Base-by-base conservation (phyloP, 2,113 vertebrate species). In the Campylomormyrus numenius region DNA sequence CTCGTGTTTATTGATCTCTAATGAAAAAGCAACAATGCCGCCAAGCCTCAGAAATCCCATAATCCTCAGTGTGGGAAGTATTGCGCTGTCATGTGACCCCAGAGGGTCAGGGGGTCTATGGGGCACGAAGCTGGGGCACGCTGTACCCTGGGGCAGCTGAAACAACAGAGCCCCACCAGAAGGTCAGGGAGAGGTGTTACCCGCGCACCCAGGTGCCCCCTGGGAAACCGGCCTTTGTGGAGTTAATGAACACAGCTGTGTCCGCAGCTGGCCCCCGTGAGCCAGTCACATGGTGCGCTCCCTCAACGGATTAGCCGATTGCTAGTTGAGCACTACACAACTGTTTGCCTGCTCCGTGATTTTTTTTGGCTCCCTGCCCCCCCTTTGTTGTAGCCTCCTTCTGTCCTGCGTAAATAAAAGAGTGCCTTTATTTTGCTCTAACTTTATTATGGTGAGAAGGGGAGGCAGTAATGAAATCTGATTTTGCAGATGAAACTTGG, bases 401-500 rank as follows among this genome's bases (percentile, higher is more conserved):
- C 85, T 87, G 85, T 56, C 85, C 85, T 50, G 15, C 10, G 50
- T 56, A 53, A 87, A 87, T 87, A 87, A 87, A 87, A 52, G n/a
- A 48, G 49, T 53, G 50, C 49, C n/a, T 48, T 87, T 87, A 35
- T 87, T 87, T 87, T 7, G 31, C 50, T 19, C 49, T 87, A 87
- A 87, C 27, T 53, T 52, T 87, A 21, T 87, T 87, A 87, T 31
- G 50, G 85, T 39, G 50, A 53, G 27, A 53, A 17, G 31, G 49
- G 27, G 50, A 87, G 85, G 50, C 31, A 1, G 85, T 87, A 87
- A 87, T 87, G 85, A 53, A 87, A 87, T 87, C 50, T 52, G 85
- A 87, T 87, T 87, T 87, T 87, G 85, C 45, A 87, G 85, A 87
- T 39, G 85, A 87, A 87, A 87, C 48, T 39, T 53, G n/a, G 85